Evolutionary conservation across 2,113 vertebrate species (phyloP), one percentile per base, ranked within the genome.

Genomic region (Merops nubicus): DNA sequence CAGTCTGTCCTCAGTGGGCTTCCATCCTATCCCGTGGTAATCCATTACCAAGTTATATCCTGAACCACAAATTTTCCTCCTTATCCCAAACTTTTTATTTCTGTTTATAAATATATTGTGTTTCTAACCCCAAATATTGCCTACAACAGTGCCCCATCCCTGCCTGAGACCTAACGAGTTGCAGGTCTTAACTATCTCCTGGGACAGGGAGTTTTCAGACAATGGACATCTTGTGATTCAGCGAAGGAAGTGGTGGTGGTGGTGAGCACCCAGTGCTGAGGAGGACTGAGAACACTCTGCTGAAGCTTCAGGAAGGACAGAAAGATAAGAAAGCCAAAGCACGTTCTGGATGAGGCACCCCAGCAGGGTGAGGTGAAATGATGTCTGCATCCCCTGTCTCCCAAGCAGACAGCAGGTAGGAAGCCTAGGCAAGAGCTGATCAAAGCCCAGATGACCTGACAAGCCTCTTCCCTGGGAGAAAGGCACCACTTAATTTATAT

Each of bases 141-240:
- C 34, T 31, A 31, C 42, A 59, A 8, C 7, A 12, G 40, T 29
- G 38, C 4, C 34, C 42, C 47, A 45, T 36, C 74, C n/a, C 73
- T 81, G 40, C 45, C 54, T 60, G 51, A 72, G 76, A 28, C 76
- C 40, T 21, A n/a, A 38, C 22, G 28, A 82, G 51, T 26, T 67
- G n/a, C 25, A 45, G 26, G 54, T 21, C 53, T 80, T 40, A 26
- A 0, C 31, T 11, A 1, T 9, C 20, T 48, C 70, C 33, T 0
- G 1, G 9, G 40, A 22, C 22, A 38, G 13, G 12, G 64, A 56
- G 7, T 29, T 81, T 43, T 42, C 56, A 57, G 38, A 33, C 4
- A 34, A 38, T 23, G 67, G 54, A 28, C 42, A 6, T 15, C 2
- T 1, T 2, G 50, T 3, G 15, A 38, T 33, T n/a, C 56, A 59